phyloP scores from a whole-genome alignment of 1,140 invertebrate genomes.

The Drosophila kurseongensis region DNA sequence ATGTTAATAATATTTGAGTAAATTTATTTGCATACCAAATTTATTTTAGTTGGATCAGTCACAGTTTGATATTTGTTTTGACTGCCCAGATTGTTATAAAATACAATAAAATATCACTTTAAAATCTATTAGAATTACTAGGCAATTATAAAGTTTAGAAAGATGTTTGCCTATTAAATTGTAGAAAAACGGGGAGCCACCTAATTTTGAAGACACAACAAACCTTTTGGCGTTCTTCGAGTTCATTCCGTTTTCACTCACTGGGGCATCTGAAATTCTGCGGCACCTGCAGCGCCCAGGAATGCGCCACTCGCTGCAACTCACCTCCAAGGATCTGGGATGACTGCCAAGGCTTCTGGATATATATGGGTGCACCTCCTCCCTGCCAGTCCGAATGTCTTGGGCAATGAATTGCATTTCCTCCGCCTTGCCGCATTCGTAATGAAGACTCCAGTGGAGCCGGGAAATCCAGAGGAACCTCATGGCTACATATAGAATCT shows the following conservation, averaged over 20 bases:
- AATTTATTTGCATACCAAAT: too few species aligned
- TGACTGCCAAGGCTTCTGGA: not conserved
- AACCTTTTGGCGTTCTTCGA: not conserved
- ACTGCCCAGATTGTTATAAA: too few species aligned
- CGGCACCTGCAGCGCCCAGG: not conserved
- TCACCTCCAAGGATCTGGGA: constrained; percentile 6
- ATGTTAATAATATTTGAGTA: too few species aligned
- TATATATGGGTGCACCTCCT: not conserved
- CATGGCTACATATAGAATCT: constrained; percentile 6
- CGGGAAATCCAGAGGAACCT: constrained; percentile 5
- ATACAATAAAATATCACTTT: too few species aligned
- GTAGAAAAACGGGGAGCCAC: too few species aligned
- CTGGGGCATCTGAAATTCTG: not conserved
- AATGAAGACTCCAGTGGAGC: constrained; percentile 53
- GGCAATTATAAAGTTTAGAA: too few species aligned
- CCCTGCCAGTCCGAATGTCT: constrained; percentile 23
- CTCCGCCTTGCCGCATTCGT: constrained; percentile 49
- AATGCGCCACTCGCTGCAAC: constrained; percentile 8
- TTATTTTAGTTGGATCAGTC: too few species aligned
- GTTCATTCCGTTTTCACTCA: not conserved
- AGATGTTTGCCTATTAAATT: not conserved
- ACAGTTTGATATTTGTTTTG: too few species aligned
- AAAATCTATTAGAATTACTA: too few species aligned
- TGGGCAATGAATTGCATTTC: constrained; percentile 65
- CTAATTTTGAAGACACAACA: too few species aligned